These are phyloP conservation scores for Esox masquinongy DNA, from an alignment of 2,797 vertebrate species.

Conservation along the genomic window DNA sequence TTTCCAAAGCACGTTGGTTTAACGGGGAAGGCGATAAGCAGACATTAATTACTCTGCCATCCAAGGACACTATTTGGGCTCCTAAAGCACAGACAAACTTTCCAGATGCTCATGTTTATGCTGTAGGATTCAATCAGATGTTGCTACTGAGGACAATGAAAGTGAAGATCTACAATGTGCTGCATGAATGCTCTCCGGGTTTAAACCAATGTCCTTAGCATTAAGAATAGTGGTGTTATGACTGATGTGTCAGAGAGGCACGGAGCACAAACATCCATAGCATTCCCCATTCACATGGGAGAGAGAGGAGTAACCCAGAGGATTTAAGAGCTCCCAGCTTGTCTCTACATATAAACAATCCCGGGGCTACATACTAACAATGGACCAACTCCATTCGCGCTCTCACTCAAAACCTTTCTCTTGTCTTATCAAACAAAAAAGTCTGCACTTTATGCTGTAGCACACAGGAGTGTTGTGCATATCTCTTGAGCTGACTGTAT, in stretches of 20 bases:
- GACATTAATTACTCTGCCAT: neutral
- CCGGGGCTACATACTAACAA: conserved; percentile 7
- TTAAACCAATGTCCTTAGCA: neutral
- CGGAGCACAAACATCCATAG: neutral
- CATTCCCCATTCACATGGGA: neutral
- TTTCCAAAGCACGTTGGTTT: neutral
- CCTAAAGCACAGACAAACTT: neutral
- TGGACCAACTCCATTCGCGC: neutral
- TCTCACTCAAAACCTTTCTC: neutral
- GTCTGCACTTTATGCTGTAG: neutral
- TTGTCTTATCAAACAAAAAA: conserved; percentile 1
- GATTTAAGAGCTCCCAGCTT: neutral
- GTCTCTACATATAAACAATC: conserved; percentile 1
- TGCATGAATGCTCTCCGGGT: conserved; percentile 6
- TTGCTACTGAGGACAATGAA: neutral
- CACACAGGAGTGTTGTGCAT: neutral
- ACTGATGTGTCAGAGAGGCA: neutral
- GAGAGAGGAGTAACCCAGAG: conserved; percentile 1
- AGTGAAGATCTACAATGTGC: neutral
- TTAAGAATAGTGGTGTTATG: neutral
- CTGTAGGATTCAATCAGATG: neutral
- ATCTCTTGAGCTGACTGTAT: too few species aligned
- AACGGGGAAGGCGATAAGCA: neutral
- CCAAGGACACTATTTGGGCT: neutral
- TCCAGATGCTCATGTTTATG: neutral